Percentiles rank a stretch among this genome's conserved stretches.
phyloP scores from a whole-genome alignment of 2,888 invertebrate genomes.

The Phaedon cochleariae region DNA sequence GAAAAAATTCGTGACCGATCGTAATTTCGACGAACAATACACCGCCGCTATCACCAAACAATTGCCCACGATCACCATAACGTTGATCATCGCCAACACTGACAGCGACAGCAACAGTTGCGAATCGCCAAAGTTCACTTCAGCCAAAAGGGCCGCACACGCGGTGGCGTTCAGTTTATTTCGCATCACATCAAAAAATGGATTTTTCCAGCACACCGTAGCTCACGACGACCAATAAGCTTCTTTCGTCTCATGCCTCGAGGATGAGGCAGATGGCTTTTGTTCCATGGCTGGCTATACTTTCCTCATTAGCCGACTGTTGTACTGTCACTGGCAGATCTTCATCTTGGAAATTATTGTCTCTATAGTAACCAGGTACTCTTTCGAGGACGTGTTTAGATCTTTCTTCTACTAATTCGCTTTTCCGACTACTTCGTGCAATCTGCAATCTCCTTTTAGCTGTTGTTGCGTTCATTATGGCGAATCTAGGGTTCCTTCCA shows the following conservation, averaged over 20 bases:
- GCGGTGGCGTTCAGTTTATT: slow-evolving; percentile 82
- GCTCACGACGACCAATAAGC: neutral
- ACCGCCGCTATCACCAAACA: slow-evolving; percentile 93
- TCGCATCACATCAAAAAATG: slow-evolving; percentile 66
- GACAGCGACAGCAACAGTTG: slow-evolving; percentile 79
- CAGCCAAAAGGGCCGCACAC: slow-evolving; percentile 82
- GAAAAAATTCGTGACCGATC: slow-evolving; percentile 96
- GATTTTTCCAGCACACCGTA: neutral
- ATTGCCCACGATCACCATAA: slow-evolving; percentile 90
- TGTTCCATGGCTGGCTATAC: no score
- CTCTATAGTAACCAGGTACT: no score
- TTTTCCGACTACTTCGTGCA: no score
- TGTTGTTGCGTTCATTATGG: no score
- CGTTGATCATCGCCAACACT: slow-evolving; percentile 82
- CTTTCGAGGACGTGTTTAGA: no score
- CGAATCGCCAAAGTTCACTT: slow-evolving; percentile 85
- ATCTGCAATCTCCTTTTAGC: no score
- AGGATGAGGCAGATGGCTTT: neutral
- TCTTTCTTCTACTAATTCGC: no score
- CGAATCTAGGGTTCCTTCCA: no score
- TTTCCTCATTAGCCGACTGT: no score
- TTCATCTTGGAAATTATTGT: no score
- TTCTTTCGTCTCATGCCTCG: neutral
- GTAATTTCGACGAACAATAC: slow-evolving; percentile 87
- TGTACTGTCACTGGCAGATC: no score